A percentile compares a stretch with the other conserved stretches of the same genome.
Evolutionary conservation across 1,140 invertebrate species (phyloP).

Genomic region (Ostrea denselamellosa): DNA sequence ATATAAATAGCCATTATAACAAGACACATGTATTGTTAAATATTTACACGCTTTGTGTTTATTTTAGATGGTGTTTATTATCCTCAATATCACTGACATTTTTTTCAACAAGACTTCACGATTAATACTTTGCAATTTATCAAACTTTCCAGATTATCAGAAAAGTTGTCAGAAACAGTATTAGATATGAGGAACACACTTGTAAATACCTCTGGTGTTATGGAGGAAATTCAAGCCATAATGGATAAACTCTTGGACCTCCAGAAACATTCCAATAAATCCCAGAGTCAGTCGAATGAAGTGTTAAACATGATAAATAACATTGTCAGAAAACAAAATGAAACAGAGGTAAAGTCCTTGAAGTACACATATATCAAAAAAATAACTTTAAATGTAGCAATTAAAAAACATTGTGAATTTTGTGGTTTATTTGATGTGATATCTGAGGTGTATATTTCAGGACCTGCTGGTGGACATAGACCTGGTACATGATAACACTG

Average conservation of each 20-base stretch:
- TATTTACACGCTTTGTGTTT: too few species aligned
- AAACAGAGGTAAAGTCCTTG: not conserved
- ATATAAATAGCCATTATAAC: not conserved
- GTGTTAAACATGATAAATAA: conserved; percentile 10
- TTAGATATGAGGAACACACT: conserved; percentile 40
- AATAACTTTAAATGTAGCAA: not conserved
- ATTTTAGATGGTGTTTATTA: too few species aligned
- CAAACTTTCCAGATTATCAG: conserved; percentile 45
- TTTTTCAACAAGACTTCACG: too few species aligned
- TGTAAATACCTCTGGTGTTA: conserved; percentile 56
- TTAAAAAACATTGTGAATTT: not conserved
- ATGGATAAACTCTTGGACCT: conserved; percentile 57
- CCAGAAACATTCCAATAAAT: conserved; percentile 46
- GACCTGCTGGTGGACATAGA: conserved; percentile 56
- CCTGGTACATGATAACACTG: conserved; percentile 49
- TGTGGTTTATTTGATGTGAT: not conserved
- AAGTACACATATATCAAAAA: not conserved
- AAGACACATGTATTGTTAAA: too few species aligned
- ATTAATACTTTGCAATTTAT: too few species aligned
- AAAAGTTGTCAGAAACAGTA: conserved; percentile 59
- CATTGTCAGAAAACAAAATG: not conserved
- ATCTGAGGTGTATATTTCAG: conserved; percentile 48
- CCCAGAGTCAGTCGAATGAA: conserved; percentile 48
- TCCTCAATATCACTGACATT: too few species aligned
- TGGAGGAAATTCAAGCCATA: conserved; percentile 48